Conservation (phyloP, 1,140 invertebrate species). For the Platorchestia sp. region DNA sequence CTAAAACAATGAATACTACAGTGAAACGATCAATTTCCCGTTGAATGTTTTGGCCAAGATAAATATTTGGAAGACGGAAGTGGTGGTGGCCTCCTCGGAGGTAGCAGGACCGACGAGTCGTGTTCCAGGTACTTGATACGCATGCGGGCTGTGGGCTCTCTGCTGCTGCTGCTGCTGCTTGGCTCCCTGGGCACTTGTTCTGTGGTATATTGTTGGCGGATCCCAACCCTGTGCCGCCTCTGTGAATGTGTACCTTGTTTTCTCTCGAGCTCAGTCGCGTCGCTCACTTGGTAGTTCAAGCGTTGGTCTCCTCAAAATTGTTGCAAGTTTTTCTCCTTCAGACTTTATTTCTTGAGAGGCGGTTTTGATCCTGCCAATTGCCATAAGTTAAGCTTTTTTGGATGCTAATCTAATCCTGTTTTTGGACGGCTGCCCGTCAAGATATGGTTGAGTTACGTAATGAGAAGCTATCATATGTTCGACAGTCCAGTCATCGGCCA, state of each 20-base stretch:
- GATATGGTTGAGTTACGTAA: too few species aligned
- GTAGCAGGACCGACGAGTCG: not conserved
- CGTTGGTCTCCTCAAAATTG: not conserved
- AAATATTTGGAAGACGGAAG: not conserved
- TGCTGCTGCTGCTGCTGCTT: not conserved
- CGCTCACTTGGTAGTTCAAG: not conserved
- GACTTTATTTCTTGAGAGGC: not conserved
- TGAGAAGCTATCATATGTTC: too few species aligned
- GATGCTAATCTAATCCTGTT: too few species aligned
- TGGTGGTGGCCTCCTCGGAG: not conserved
- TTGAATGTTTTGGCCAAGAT: not conserved
- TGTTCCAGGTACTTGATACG: conserved; percentile 24
- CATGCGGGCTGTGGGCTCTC: conserved; percentile 30
- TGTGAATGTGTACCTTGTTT: not conserved
- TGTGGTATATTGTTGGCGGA: not conserved
- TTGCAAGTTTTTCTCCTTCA: not conserved
- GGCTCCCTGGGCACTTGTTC: not conserved
- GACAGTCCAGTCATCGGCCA: too few species aligned
- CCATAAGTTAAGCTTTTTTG: too few species aligned
- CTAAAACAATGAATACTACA: too few species aligned
- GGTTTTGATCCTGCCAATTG: not conserved
- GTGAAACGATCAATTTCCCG: not conserved
- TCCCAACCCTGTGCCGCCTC: not conserved
- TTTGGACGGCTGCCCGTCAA: too few species aligned
- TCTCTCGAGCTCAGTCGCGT: not conserved